Evolutionary conservation across 2,113 vertebrate species (phyloP), one percentile per base, ranked within the genome.

Genomic region (Podarcis raffonei): DNA sequence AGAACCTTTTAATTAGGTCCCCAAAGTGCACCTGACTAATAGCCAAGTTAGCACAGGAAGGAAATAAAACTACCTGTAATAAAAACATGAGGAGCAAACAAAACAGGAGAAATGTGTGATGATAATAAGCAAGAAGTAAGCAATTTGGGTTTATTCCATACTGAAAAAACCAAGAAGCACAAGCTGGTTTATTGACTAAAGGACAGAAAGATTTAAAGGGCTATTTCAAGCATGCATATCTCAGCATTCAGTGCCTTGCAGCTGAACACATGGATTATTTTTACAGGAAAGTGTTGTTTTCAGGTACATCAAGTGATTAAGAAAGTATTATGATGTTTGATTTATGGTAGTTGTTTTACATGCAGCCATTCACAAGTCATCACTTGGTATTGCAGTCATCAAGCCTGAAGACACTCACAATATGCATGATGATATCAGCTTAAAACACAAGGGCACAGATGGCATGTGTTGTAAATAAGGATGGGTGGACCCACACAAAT

Each of bases 1-100:
- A 65, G 39, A 77, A 76, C 79, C 16, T 80, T 66, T 37, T 85
- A 89, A 89, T 89, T 81, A 62, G 78, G 83, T 79, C 81, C 71
- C 83, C 25, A 57, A 74, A 18, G 76, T 39, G 68, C 11, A 81
- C 23, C 32, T 87, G 77, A 62, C 88, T 89, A 80, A 85, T 85
- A 84, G 77, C 37, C 22, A 85, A 66, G 27, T 81, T 85, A 89
- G 53, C 77, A 74, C 35, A 80, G 57, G 48, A 84, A 53, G 23
- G 53, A 85, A 85, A 89, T 48, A 80, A 53, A 66, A 89, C 18
- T 80, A 85, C 53, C 20, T 74, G 53, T 65, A 48, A 62, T 65
- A 85, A 53, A 89, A 89, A 59, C 15, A 62, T 1, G 20, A 86
- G 27, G 48, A 68, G 27, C 9, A 20, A 39, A 35, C 48, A 23